Evolutionary conservation across 2,888 invertebrate species (phyloP).

Genomic region (Helobdella robusta): DNA sequence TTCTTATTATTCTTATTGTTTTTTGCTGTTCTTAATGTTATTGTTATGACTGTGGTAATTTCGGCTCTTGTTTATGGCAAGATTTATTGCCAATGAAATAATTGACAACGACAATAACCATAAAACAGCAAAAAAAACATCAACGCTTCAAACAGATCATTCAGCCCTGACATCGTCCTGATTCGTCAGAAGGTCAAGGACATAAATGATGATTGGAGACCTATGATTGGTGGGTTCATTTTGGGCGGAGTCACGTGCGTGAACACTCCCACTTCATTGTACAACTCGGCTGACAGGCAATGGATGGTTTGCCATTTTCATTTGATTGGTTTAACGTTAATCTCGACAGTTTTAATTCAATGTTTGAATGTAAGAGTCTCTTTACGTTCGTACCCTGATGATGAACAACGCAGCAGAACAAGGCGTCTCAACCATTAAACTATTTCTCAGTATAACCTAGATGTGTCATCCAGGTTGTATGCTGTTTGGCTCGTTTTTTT

Average conservation of each 20-base stretch:
- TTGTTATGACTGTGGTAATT: too few species aligned
- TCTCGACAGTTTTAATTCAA: background rate
- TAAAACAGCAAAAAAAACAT: background rate
- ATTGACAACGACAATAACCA: too few species aligned
- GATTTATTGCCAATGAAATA: too few species aligned
- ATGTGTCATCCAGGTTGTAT: too few species aligned
- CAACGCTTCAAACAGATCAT: constrained; percentile 8
- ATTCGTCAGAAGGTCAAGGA: constrained; percentile 20
- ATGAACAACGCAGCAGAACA: too few species aligned
- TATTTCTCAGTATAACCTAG: too few species aligned
- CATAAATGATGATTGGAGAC: constrained; percentile 1
- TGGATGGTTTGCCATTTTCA: constrained; percentile 6
- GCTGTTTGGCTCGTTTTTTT: too few species aligned
- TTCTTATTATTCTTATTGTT: too few species aligned
- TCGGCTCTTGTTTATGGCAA: too few species aligned
- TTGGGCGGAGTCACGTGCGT: constrained; percentile 3
- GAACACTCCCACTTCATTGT: background rate
- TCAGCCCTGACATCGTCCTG: constrained; percentile 19
- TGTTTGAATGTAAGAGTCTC: background rate
- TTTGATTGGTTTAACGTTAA: background rate
- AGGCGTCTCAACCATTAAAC: too few species aligned
- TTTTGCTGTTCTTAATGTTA: too few species aligned
- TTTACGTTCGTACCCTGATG: too few species aligned
- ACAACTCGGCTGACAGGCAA: constrained; percentile 8
- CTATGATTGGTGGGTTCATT: background rate